Percentiles rank a stretch among this genome's conserved stretches.
These are phyloP conservation scores for Willowsia nigromaculata DNA, from an alignment of 2,888 invertebrate genomes.

Conservation along the genomic window DNA sequence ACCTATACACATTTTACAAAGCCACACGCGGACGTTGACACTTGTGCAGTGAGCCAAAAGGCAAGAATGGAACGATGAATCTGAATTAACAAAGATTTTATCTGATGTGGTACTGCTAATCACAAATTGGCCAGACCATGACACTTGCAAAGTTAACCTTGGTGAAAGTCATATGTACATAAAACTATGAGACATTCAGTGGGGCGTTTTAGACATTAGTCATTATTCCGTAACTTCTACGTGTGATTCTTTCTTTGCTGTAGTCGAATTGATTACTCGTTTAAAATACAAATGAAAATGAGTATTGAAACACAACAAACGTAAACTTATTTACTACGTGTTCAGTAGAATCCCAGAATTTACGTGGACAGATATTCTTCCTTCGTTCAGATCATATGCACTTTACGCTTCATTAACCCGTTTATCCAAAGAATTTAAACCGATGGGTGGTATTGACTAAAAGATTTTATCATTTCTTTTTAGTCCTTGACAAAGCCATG, in stretches of 20 bases:
- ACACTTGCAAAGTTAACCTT: not conserved
- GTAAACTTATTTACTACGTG: not conserved
- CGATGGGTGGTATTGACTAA: too few relatives aligned
- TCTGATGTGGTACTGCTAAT: not conserved
- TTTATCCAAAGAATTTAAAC: not conserved
- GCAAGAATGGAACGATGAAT: not conserved
- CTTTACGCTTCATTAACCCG: not conserved
- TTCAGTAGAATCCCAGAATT: not conserved
- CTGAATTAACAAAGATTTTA: not conserved
- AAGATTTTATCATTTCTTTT: too few relatives aligned
- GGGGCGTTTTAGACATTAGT: not conserved
- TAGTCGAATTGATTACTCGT: not conserved
- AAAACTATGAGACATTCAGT: not conserved
- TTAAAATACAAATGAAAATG: too few relatives aligned
- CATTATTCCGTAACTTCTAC: not conserved
- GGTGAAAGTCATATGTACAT: not conserved
- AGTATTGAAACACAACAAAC: not conserved
- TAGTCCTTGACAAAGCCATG: too few relatives aligned
- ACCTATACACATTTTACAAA: not conserved
- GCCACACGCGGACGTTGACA: not conserved
- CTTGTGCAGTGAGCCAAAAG: slow-evolving; percentile 17
- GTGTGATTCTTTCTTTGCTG: not conserved
- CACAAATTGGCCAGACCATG: not conserved
- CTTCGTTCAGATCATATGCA: not conserved
- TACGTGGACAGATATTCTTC: not conserved